Evolutionary conservation across 2,113 vertebrate species (phyloP).

Genomic region (human): GRCh38 chr21:31085501-31086000

Average conservation of each 20-base stretch:
- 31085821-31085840: neutral
- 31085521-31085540: neutral
- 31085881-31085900: accelerated
- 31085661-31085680: neutral
- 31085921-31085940: neutral
- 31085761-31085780: neutral
- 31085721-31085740: neutral
- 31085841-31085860: neutral
- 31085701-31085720: neutral
- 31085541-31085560: neutral
- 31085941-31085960: neutral
- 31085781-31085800: neutral
- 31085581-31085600: neutral
- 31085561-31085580: accelerated
- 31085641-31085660: too few species aligned
- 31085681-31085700: neutral
- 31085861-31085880: neutral
- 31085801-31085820: accelerated
- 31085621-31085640: neutral
- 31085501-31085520: neutral
- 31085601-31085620: neutral
- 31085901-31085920: neutral
- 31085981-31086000: neutral
- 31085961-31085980: neutral
- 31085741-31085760: neutral